Evolutionary conservation across 2,888 invertebrate genomes (phyloP), one percentile per base, ranked within the genome.

Genomic region (Calephelis perditalis): DNA sequence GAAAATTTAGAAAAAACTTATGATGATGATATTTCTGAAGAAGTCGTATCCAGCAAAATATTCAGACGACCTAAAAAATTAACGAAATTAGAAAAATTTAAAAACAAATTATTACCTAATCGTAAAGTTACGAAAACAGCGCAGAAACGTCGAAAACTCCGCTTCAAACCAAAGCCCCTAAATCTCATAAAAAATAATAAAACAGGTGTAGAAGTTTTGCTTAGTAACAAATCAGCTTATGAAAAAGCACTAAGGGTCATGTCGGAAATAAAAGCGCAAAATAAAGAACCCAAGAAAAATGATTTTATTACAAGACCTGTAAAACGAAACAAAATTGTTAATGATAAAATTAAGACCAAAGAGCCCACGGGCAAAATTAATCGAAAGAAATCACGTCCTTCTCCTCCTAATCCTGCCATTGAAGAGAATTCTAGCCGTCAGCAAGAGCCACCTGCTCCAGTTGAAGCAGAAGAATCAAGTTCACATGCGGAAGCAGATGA

Each of bases 201-300:
- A 40, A 60, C 58, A n/a, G 63, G 66, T 62, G 67, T 69, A 57
- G 69, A 73, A 26, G 67, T 70, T 36, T 66, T 75, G 47, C 63
- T 79, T 11, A 79, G 83, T 66, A 72, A 77, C 59, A 81, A 80
- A 70, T 65, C 67, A 46, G 78, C 76, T 45, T 85, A 83, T 70
- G 82, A 83, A 66, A 86, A 83, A 61, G 83, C 87, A 52, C 72
- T 79, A 2, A 78, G 76, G 72, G 69, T 85, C 46, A 78, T 86
- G 74, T 70, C 79, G 26, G 79, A 82, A 70, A 59, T 79, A 26
- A 86, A 79, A 57, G 66, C 68, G 62, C 70, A 75, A 65, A 68
- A 67, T 52, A 62, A 55, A 5, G 64, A 58, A 56, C 58, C 37
- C 11, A 56, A 62, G 44, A 66, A 57, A 49, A 57, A 61, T 58